phyloP scores from a whole-genome alignment of 2,797 vertebrate species.

The Holocentrus rufus region DNA sequence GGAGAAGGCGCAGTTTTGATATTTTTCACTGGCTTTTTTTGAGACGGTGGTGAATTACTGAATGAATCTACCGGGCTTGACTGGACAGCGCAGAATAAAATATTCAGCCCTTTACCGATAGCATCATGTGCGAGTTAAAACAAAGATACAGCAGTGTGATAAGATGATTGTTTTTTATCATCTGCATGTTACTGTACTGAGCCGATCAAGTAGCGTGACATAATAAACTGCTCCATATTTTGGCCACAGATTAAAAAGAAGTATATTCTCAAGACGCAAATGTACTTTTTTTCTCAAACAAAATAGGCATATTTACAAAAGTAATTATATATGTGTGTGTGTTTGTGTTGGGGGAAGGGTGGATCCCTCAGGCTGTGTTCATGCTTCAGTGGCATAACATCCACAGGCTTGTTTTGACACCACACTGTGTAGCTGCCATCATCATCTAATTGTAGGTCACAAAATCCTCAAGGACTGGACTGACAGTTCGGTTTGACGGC shows the following conservation, averaged over 20 bases:
- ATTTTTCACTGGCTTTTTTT: background rate
- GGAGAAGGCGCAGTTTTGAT: background rate
- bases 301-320: conserved; percentile 34
- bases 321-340: conserved; percentile 30
- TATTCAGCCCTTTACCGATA: too few species aligned
- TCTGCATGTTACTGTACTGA: background rate
- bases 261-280: too few species aligned
- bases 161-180: too few species aligned
- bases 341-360: conserved; percentile 16
- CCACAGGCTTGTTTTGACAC: conserved; percentile 44
- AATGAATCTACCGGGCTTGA: background rate
- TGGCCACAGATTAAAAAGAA: too few species aligned
- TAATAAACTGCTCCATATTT: background rate
- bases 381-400: conserved; percentile 50
- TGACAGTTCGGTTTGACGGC: conserved; percentile 15
- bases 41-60: background rate
- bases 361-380: conserved; percentile 40
- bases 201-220: background rate
- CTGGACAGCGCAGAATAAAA: too few species aligned
- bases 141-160: too few species aligned
- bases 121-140: too few species aligned
- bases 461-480: conserved; percentile 1
- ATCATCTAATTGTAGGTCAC: conserved; percentile 27
- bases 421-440: conserved; percentile 19
- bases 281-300: background rate